Evolutionary conservation across 37 sponge, comb jelly and placozoan species (phyloP).

Genomic region (Cliona cf. orientalis): DNA sequence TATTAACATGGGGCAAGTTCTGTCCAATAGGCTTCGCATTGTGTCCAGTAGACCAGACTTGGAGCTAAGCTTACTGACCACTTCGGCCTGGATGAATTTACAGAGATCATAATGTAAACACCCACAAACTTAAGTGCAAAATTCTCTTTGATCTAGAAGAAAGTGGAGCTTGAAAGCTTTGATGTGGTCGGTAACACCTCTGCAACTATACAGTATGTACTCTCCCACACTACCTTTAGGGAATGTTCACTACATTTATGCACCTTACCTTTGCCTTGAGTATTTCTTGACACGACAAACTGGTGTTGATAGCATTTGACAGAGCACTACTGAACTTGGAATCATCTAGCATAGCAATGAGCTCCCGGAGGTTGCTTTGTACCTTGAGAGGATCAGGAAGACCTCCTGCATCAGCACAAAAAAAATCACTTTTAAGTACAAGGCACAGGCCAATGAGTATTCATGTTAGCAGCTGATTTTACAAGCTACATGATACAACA

Average conservation of each 20-base stretch:
- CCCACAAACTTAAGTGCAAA: neutral
- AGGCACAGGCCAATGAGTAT: too few relatives aligned
- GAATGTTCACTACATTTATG: neutral
- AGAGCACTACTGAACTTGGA: constrained; percentile 9
- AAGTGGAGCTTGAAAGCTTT: too few relatives aligned
- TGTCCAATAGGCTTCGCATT: constrained; percentile 63
- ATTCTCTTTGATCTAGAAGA: too few relatives aligned
- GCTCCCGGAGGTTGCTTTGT: constrained; percentile 25
- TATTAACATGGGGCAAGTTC: constrained; percentile 58
- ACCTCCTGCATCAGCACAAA: too few relatives aligned
- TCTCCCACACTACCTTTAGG: constrained; percentile 3
- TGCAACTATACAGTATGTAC: too few relatives aligned
- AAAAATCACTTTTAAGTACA: neutral
- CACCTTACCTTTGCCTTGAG: constrained; percentile 53
- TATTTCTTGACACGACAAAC: constrained; percentile 23
- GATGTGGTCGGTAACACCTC: too few relatives aligned
- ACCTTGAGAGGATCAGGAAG: constrained; percentile 50
- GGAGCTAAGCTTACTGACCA: constrained; percentile 45
- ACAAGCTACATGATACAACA: too few relatives aligned
- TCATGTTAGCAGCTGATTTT: too few relatives aligned
- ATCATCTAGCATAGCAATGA: constrained; percentile 18
- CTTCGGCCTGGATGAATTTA: constrained; percentile 24
- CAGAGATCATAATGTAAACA: neutral
- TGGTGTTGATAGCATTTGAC: neutral
- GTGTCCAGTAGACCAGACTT: constrained; percentile 58